phyloP scores from a whole-genome alignment of 2,797 vertebrate species.

The Leptatherina wallacei region DNA sequence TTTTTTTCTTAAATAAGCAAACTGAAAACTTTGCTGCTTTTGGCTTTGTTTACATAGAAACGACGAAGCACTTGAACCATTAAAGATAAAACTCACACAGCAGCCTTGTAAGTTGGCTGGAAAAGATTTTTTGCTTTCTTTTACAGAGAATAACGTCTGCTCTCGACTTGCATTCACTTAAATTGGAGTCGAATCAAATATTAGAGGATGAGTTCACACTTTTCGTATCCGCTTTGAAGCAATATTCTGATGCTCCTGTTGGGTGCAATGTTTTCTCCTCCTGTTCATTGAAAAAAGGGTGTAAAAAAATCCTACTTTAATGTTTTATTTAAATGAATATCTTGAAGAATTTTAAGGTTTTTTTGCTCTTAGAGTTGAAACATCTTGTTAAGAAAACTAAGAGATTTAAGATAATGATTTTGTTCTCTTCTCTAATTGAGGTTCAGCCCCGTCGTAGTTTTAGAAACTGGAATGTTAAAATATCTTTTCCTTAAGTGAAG shows the following conservation, averaged over 20 bases:
- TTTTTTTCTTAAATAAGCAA: conserved; percentile 1
- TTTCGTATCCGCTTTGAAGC: not conserved
- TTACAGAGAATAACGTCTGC: not conserved
- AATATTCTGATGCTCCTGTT: not conserved
- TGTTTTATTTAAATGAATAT: not conserved
- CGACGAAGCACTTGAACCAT: not conserved
- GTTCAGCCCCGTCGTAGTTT: not conserved
- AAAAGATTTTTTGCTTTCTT: not conserved
- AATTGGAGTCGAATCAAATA: not conserved
- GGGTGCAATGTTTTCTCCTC: not conserved
- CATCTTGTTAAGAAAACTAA: no score
- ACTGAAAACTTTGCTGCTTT: not conserved
- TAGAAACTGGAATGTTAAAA: not conserved
- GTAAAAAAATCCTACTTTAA: no score
- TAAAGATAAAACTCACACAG: not conserved
- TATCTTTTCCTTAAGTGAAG: not conserved
- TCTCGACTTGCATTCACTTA: not conserved
- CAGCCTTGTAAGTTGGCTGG: not conserved
- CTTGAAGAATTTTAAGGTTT: not conserved
- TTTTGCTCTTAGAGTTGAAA: no score
- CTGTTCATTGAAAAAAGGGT: not conserved
- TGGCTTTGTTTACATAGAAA: conserved; percentile 12
- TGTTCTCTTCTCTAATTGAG: no score
- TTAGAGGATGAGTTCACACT: not conserved
- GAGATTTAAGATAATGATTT: no score